Percentiles rank a stretch among this genome's conserved stretches.
Evolutionary conservation across 2,113 vertebrate genomes (phyloP).

Genomic region (Chlorodrepanis virens): DNA sequence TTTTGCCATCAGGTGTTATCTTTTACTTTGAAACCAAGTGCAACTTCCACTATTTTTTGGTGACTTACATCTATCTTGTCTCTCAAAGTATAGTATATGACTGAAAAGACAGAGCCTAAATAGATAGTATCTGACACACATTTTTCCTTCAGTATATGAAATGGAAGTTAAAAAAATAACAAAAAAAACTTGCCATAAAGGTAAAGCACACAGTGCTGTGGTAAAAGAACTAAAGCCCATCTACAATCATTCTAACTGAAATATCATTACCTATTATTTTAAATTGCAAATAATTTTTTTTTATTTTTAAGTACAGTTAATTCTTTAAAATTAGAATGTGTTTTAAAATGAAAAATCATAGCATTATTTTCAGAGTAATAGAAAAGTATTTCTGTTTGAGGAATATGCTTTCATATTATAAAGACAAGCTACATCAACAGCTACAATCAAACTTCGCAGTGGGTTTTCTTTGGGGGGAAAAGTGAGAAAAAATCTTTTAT

Average conservation of each 20-base stretch:
- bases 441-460: not conserved
- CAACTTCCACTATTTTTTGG: not conserved
- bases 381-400: not conserved
- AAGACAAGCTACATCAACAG: not conserved
- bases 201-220: not conserved
- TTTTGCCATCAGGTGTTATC: not conserved
- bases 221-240: not conserved
- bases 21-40: not conserved
- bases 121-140: not conserved
- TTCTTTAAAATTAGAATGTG: not conserved
- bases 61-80: not conserved
- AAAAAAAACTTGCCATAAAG: not conserved
- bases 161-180: not conserved
- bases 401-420: not conserved
- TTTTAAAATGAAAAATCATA: not conserved
- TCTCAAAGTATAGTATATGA: not conserved
- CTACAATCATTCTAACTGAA: not conserved
- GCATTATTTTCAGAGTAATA: not conserved
- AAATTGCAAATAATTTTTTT: not conserved
- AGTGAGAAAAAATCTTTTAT: not conserved
- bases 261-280: not conserved
- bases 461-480: not conserved
- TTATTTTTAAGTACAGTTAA: not conserved
- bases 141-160: not conserved
- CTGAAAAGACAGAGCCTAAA: not conserved